Percentiles rank a stretch among this genome's conserved stretches.
Conservation (phyloP, 2,797 vertebrate genomes). For the Halcyon badia region DNA sequence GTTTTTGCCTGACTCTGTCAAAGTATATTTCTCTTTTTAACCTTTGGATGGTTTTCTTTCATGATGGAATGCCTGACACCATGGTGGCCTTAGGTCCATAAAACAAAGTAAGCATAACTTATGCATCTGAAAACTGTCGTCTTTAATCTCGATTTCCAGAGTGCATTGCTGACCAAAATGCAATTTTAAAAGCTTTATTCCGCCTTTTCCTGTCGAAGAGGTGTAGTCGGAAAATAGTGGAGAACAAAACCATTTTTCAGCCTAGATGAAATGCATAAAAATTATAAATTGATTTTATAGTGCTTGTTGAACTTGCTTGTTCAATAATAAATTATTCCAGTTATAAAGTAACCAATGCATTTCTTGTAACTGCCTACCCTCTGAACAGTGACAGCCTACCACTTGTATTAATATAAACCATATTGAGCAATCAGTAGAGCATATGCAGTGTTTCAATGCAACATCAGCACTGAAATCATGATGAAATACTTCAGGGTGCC, state of each 20-base stretch:
- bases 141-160: slow-evolving; percentile 65
- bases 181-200: slow-evolving; percentile 67
- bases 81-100: slow-evolving; percentile 5
- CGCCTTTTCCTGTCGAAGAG: not conserved
- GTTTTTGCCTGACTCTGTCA: slow-evolving; percentile 25
- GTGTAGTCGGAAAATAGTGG: slow-evolving; percentile 48
- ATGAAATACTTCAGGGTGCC: slow-evolving; percentile 40
- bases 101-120: slow-evolving; percentile 59
- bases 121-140: slow-evolving; percentile 56
- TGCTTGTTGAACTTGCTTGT: slow-evolving; percentile 73
- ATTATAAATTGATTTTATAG: slow-evolving; percentile 78
- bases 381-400: slow-evolving; percentile 54
- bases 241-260: slow-evolving; percentile 71
- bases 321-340: slow-evolving; percentile 75
- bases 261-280: slow-evolving; percentile 65
- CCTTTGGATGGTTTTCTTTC: slow-evolving; percentile 40
- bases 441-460: slow-evolving; percentile 61
- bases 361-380: slow-evolving; percentile 39
- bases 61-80: not conserved
- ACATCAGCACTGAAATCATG: slow-evolving; percentile 61
- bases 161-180: slow-evolving; percentile 41
- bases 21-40: slow-evolving; percentile 19
- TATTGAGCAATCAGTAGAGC: slow-evolving; percentile 66
- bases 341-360: slow-evolving; percentile 57
- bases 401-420: slow-evolving; percentile 64